Percentiles rank a stretch among this genome's conserved stretches.
phyloP scores from a whole-genome alignment of 1,140 invertebrate species.

The Drosophila rhopaloa region DNA sequence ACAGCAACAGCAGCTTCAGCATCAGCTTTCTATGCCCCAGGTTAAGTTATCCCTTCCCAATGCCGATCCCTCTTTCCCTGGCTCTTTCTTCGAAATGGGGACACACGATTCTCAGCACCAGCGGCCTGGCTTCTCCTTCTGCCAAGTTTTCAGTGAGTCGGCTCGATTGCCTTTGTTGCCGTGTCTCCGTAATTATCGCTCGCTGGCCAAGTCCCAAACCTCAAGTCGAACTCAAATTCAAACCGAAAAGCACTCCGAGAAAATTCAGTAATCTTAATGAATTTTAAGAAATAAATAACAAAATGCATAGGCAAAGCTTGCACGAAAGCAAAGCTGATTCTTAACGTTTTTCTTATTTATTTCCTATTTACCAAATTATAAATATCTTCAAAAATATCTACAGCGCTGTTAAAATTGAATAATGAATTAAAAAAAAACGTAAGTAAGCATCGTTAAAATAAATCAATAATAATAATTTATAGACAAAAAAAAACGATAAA shows the following conservation, averaged over 20 bases:
- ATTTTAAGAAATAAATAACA: no score
- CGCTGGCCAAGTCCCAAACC: conserved; percentile 62
- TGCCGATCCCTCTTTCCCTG: conserved; percentile 12
- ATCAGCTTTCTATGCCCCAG: conserved; percentile 30
- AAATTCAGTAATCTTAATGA: not conserved
- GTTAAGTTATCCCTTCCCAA: conserved; percentile 15
- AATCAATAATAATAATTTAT: no score
- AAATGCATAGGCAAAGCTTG: no score
- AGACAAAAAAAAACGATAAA: no score
- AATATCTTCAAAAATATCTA: no score
- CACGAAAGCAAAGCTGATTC: no score
- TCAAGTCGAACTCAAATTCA: conserved; percentile 44
- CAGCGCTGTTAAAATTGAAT: no score
- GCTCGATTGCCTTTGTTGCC: conserved; percentile 68
- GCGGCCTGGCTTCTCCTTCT: conserved; percentile 27
- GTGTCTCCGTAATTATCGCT: conserved; percentile 77
- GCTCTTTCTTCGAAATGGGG: conserved; percentile 66
- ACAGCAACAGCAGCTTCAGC: conserved; percentile 13
- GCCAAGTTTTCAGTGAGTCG: conserved; percentile 50
- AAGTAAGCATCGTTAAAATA: no score
- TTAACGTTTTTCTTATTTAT: no score
- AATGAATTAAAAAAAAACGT: no score
- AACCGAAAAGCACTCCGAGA: conserved; percentile 28
- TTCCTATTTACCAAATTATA: no score
- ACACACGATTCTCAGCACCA: conserved; percentile 58